Evolutionary conservation across 2,888 invertebrate species (phyloP).

Genomic region (Margaritifera margaritifera): DNA sequence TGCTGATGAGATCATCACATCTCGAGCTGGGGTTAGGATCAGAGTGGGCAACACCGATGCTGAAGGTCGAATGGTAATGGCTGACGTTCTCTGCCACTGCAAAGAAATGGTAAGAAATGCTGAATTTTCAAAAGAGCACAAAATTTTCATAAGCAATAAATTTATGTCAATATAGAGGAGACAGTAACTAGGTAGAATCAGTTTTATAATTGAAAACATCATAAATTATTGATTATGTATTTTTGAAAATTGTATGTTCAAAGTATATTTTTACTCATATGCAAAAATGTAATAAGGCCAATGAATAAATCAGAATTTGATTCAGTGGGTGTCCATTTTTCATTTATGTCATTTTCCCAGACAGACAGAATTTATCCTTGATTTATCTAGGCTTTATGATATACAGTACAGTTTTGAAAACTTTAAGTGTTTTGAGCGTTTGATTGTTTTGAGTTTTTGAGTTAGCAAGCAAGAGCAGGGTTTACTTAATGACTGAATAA

Average conservation of each 20-base stretch:
- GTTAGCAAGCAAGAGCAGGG: too few species aligned
- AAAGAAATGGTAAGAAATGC: slow-evolving; percentile 70
- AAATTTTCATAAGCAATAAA: background rate
- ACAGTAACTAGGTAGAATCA: background rate
- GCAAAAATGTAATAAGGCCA: background rate
- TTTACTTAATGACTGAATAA: too few species aligned
- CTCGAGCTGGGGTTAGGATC: slow-evolving; percentile 87
- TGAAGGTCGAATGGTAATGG: slow-evolving; percentile 95
- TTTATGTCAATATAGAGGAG: background rate
- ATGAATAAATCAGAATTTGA: too few species aligned
- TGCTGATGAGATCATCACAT: slow-evolving; percentile 89
- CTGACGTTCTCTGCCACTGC: slow-evolving; percentile 87
- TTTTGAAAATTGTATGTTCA: background rate
- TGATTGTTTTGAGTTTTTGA: too few species aligned
- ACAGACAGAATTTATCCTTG: too few species aligned
- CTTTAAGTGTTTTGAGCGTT: too few species aligned
- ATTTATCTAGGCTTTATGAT: too few species aligned
- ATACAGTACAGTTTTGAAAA: too few species aligned
- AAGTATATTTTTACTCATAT: background rate
- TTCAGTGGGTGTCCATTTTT: too few species aligned
- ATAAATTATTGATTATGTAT: background rate
- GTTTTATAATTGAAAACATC: too few species aligned
- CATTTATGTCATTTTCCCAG: too few species aligned
- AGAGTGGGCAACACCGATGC: slow-evolving; percentile 96
- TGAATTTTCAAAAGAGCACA: background rate